These are phyloP conservation scores for Cyanocitta stelleri DNA, from an alignment of 2,113 vertebrate genomes.

Conservation along the genomic window DNA sequence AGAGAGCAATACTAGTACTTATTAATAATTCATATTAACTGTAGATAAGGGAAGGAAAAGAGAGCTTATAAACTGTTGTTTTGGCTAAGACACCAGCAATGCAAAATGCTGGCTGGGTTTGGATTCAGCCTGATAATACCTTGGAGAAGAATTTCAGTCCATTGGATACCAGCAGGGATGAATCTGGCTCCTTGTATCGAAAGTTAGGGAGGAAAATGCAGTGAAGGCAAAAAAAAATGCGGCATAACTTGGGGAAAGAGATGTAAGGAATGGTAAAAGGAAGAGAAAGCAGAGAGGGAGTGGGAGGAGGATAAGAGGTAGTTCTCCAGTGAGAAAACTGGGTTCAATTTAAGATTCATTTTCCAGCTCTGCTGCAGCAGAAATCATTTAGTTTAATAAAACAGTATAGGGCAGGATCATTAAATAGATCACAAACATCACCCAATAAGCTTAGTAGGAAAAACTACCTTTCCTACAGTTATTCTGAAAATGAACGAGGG, in stretches of 20 bases:
- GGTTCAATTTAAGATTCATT: neutral
- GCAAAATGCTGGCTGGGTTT: conserved; percentile 25
- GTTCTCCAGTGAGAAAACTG: neutral
- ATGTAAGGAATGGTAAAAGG: neutral
- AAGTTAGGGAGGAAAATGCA: neutral
- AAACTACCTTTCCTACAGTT: neutral
- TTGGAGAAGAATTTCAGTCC: conserved; percentile 29
- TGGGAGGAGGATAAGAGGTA: neutral
- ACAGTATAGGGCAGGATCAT: neutral
- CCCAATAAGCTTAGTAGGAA: neutral
- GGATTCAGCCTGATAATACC: neutral
- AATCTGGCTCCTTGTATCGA: neutral
- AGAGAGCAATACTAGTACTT: neutral
- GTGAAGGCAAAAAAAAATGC: conserved; percentile 22
- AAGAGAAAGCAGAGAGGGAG: neutral
- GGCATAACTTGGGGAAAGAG: neutral
- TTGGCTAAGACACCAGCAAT: conserved; percentile 34
- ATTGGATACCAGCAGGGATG: conserved; percentile 29
- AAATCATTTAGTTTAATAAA: neutral
- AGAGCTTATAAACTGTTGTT: conserved; percentile 24
- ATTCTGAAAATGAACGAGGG: neutral
- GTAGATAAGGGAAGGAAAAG: neutral
- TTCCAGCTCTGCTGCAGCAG: conserved; percentile 19
- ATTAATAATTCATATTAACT: conserved; percentile 24
- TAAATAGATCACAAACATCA: neutral